Conservation (phyloP, 1,140 invertebrate genomes). For the Phocides pigmalion region DNA sequence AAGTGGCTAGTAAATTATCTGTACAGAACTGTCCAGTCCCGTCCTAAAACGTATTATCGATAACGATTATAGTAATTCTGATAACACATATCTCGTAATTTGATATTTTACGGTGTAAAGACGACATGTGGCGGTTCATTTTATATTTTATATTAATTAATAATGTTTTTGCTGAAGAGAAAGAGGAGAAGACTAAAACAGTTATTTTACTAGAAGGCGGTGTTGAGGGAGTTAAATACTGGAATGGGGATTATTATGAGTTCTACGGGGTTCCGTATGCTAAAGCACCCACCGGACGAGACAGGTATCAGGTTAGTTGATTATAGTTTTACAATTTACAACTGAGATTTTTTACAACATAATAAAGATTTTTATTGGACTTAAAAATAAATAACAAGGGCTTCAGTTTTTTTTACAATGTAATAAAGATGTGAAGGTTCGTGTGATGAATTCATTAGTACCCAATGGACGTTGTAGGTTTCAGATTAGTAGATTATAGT, state of each 20-base stretch:
- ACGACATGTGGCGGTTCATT: constrained; percentile 36
- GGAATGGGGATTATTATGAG: constrained; percentile 71
- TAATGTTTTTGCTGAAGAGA: constrained; percentile 42
- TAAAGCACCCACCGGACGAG: constrained; percentile 56
- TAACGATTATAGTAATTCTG: constrained; percentile 32
- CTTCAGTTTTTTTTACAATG: too few species aligned
- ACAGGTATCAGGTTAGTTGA: constrained; percentile 64
- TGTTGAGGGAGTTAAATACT: constrained; percentile 64
- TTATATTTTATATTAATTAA: constrained; percentile 45
- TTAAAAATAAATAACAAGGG: too few species aligned
- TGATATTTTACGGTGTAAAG: constrained; percentile 23
- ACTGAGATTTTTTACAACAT: background rate
- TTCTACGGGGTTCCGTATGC: constrained; percentile 73
- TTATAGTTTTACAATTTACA: constrained; percentile 13
- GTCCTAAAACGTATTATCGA: constrained; percentile 37
- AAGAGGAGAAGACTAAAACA: constrained; percentile 40
- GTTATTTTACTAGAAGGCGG: constrained; percentile 56
- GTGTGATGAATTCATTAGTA: too few species aligned
- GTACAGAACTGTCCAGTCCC: background rate
- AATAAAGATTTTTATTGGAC: background rate
- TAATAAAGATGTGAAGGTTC: too few species aligned
- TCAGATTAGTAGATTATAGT: constrained; percentile 53
- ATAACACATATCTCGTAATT: constrained; percentile 6
- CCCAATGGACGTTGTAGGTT: constrained; percentile 62
- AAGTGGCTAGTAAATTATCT: background rate